Percentiles rank a stretch among this genome's conserved stretches.
Evolutionary conservation across 2,113 vertebrate genomes (phyloP).

Genomic region (Phasianus colchicus): DNA sequence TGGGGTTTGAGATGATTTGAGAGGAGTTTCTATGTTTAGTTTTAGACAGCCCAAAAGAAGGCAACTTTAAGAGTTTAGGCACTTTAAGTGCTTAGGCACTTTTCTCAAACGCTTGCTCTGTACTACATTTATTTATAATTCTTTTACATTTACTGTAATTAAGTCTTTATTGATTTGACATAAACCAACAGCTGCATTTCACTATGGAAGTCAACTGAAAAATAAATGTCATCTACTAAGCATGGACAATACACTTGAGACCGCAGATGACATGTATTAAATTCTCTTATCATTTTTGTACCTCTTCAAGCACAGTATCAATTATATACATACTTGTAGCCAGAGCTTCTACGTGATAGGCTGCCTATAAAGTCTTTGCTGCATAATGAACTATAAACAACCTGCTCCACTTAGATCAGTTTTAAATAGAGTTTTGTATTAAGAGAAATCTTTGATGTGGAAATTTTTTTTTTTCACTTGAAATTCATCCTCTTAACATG

Average conservation of each 20-base stretch:
- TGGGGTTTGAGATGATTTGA: neutral
- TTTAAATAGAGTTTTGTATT: slow-evolving; percentile 21
- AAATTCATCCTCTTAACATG: slow-evolving; percentile 11
- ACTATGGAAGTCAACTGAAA: slow-evolving; percentile 26
- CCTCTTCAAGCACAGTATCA: slow-evolving; percentile 24
- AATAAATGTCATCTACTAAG: neutral
- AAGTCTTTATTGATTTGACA: slow-evolving; percentile 31
- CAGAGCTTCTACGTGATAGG: neutral
- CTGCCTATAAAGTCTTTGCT: neutral
- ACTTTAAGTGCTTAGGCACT: neutral
- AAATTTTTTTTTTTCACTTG: slow-evolving; percentile 40
- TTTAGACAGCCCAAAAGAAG: neutral
- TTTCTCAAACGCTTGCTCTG: neutral
- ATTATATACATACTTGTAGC: neutral
- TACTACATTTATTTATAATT: neutral
- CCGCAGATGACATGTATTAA: slow-evolving; percentile 12
- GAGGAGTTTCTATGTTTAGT: neutral
- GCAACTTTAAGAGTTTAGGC: neutral
- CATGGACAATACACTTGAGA: neutral
- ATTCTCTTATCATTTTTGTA: neutral
- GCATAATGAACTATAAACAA: slow-evolving; percentile 6
- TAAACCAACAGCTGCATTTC: slow-evolving; percentile 19
- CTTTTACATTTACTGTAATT: slow-evolving; percentile 33
- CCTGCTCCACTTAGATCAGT: neutral
- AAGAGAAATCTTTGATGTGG: slow-evolving; percentile 48